A percentile compares a stretch with the other conserved stretches of the same genome.
These are phyloP conservation scores for Rhabdophis nuchalis DNA, from an alignment of 2,797 vertebrate genomes.

Conservation along the genomic window DNA sequence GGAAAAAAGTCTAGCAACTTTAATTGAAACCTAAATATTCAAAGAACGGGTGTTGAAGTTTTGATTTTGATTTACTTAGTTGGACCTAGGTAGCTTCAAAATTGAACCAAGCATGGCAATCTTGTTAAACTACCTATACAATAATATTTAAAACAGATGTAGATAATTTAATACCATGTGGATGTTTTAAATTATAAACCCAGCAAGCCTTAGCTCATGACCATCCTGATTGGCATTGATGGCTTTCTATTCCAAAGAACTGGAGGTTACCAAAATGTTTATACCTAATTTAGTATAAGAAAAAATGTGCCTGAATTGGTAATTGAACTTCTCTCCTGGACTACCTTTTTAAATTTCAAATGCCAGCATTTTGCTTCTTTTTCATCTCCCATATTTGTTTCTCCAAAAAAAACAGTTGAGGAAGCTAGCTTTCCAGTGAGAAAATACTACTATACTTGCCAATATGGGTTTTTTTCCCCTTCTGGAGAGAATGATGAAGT, in stretches of 20 bases:
- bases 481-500: neutral
- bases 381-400: neutral
- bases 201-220: neutral
- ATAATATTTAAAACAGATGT: neutral
- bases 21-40: neutral
- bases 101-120: neutral
- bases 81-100: neutral
- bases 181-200: neutral
- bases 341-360: neutral
- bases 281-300: neutral
- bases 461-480: neutral
- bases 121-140: neutral
- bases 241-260: neutral
- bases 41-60: neutral
- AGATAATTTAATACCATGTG: neutral
- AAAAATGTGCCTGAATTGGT: neutral
- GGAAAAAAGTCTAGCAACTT: neutral
- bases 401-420: neutral
- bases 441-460: neutral
- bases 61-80: neutral
- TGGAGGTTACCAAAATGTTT: neutral
- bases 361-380: neutral
- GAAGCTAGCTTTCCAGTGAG: neutral
- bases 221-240: neutral
- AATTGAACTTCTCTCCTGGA: neutral